phyloP scores from a whole-genome alignment of 2,888 invertebrate species.

The Dasysyrphus albostriatus region DNA sequence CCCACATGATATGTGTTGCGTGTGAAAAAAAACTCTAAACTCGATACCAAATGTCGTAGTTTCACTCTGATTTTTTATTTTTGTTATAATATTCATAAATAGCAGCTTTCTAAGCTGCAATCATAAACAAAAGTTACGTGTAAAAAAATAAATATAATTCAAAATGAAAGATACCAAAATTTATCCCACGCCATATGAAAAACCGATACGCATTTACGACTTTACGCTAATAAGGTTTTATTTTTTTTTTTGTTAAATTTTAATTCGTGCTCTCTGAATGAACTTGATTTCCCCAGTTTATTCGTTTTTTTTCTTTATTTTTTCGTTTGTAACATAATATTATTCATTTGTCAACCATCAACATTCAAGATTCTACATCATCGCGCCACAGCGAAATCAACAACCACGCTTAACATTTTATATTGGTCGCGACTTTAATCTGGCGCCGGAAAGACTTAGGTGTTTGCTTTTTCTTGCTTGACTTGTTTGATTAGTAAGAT shows the following conservation, averaged over 20 bases:
- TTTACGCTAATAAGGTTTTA: conserved; percentile 16
- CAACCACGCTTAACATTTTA: conserved; percentile 25
- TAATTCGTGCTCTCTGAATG: conserved; percentile 50
- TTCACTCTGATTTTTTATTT: neutral
- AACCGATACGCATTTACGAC: conserved; percentile 28
- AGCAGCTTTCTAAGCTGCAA: conserved; percentile 19
- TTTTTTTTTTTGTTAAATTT: neutral
- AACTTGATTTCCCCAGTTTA: conserved; percentile 49
- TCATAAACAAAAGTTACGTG: conserved; percentile 10
- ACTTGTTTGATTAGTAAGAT: conserved; percentile 58
- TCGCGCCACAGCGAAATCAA: neutral
- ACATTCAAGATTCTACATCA: conserved; percentile 17
- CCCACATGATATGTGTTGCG: conserved; percentile 3
- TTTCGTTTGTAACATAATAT: conserved; percentile 17
- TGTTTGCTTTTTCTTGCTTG: conserved; percentile 40
- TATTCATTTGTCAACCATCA: conserved; percentile 44
- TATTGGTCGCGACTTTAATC: conserved; percentile 47
- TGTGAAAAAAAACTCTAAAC: neutral
- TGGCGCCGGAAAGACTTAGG: conserved; percentile 73
- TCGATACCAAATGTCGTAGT: neutral
- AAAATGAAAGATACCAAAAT: conserved; percentile 26
- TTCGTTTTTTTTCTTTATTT: neutral
- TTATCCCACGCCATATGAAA: conserved; percentile 42
- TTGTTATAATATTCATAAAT: neutral
- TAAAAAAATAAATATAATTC: neutral